Base-by-base conservation (phyloP, 2,797 vertebrate genomes). In the Hybognathus amarus region DNA sequence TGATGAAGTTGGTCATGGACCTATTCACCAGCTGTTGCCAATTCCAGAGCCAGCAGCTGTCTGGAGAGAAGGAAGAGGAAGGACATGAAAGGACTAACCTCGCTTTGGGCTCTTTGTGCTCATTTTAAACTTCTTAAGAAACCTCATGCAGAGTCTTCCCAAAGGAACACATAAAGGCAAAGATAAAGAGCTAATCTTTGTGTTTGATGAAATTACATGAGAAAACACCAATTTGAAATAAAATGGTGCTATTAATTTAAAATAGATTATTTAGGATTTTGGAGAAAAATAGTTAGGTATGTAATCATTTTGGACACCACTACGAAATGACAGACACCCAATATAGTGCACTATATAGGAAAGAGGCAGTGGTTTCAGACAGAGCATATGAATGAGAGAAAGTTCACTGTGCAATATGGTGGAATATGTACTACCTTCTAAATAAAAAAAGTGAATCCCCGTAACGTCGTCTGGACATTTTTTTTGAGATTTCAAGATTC, bases 1-100 rank as follows among this genome's bases (percentile, higher is more conserved):
- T 83, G 77, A 85, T 83, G 70, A 83, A 74, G 68, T 67, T 83
- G 80, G 52, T 80, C 83, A 82, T 80, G 45, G 77, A 30, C 40
- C 59, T 76, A 36, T 80, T 83, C 40, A 68, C 77, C 73, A 79
- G 83, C 80, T 80, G 80, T 77, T 83, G 71, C 69, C 77, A 79
- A n/a, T 87, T 10, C 13, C 22, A 63, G 22, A 80, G 38, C 2
- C 63, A 64, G 36, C 79, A 79, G 69, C 56, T 85, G 80, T 74
- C 59, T 77, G 56, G 27, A 56, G 64, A 36, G 61, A 82, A 20
- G 64, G 38, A 33, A 47, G n/a, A 47, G 45, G 38, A 79, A 79
- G 75, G 84, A 82, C 68, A 67, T 20, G 27, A 50, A 82, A 82
- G 68, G 80, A 64, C 68, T 36, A 68, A 56, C 10, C 33, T 56